These are phyloP conservation scores for Mormyrus lacerda DNA, from an alignment of 2,113 vertebrate genomes.

Conservation along the genomic window DNA sequence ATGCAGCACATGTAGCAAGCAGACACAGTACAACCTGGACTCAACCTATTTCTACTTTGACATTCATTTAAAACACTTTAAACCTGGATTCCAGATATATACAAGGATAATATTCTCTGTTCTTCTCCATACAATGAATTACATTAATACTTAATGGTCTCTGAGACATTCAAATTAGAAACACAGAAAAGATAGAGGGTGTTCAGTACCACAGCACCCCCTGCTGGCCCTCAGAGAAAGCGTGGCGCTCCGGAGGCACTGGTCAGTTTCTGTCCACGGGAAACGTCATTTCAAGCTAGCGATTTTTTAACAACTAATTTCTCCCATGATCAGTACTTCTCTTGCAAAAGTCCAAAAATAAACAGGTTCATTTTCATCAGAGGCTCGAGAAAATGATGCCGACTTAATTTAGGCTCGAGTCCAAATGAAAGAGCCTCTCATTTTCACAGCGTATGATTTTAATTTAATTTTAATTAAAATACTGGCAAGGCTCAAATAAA, in stretches of 20 bases:
- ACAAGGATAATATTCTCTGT: not conserved
- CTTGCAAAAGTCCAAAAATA: not conserved
- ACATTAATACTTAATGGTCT: not conserved
- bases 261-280: not conserved
- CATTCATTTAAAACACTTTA: not conserved
- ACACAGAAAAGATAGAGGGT: not conserved
- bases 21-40: not conserved
- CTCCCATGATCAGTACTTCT: not conserved
- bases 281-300: not conserved
- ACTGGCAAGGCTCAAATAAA: not conserved
- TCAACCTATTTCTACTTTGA: not conserved
- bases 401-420: not conserved
- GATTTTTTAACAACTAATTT: not conserved
- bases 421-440: not conserved
- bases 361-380: not conserved
- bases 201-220: not conserved
- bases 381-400: not conserved
- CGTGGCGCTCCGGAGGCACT: not conserved
- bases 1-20: not conserved
- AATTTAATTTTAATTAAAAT: not conserved
- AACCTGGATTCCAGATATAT: not conserved
- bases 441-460: not conserved
- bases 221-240: not conserved
- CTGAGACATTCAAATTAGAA: not conserved
- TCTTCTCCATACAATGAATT: not conserved